Evolutionary conservation across 2,888 invertebrate species (phyloP), one percentile per base, ranked within the genome.

Genomic region (Willowsia nigromaculata): DNA sequence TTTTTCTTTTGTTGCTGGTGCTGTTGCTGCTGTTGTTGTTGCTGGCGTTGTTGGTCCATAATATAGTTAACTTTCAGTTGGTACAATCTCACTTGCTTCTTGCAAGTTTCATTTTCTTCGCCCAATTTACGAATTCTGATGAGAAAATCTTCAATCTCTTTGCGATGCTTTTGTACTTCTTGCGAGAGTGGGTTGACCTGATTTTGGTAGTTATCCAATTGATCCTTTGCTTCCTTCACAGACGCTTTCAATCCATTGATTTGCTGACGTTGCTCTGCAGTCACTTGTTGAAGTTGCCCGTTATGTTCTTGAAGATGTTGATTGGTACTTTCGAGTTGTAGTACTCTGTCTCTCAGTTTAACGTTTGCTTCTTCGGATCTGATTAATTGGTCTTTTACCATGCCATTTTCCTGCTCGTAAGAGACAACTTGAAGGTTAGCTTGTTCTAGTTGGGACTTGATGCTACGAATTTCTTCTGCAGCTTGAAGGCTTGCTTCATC

Each of bases 291-390:
- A 15, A 91, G 90, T 13, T 90, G 91, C 0, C 91, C 91, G 40
- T 91, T 90, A 74, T 89, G 87, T 18, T 90, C 89, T 85, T 91
- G 91, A 7, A 91, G 82, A 71, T 91, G 89, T n/a, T 91, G 87
- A 56, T 91, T 91, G 11, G 89, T 89, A 43, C 89, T 87, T 59
- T 91, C 91, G 0, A 91, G 89, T 37, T 87, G 87, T 1, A 74
- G 80, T 0, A 89, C 85, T 18, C 91, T 59, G 37, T 74, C 71
- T 27, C 89, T 86, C n/a, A 85, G 71, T n/a, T 90, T 90, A 15
- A 78, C 13, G 30, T 65, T 86, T 15, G 89, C 90, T 27, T 80
- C 82, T 50, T 90, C 88, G 11, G 88, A 82, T 33, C 83, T 59
- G 76, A 62, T 15, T 25, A 59, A 83, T 40, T 82, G 83, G 11